Percentiles rank a stretch among this genome's conserved stretches.
phyloP scores from a whole-genome alignment of 2,797 vertebrate species.

The Cossypha caffra region DNA sequence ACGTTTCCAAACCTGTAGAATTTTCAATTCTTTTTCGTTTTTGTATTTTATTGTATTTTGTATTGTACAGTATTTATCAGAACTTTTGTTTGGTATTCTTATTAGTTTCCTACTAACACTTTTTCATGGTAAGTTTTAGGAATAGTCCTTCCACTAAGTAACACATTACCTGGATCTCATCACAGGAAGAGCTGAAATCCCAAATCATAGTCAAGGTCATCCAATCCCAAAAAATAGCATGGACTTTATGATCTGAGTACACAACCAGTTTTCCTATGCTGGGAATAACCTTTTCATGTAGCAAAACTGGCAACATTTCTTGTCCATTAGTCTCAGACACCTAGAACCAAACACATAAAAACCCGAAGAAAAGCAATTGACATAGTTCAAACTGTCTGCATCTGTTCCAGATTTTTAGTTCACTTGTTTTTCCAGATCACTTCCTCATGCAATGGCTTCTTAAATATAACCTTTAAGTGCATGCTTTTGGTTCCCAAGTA shows the following conservation, averaged over 20 bases:
- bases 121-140: background rate
- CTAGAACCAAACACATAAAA: conserved; percentile 59
- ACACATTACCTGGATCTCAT: conserved; percentile 58
- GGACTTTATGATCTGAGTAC: conserved; percentile 76
- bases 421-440: background rate
- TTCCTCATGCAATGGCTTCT: background rate
- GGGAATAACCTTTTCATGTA: conserved; percentile 68
- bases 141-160: background rate
- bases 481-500: background rate
- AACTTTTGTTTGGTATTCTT: background rate
- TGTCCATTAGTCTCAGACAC: conserved; percentile 22
- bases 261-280: conserved; percentile 67
- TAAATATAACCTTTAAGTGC: background rate
- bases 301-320: conserved; percentile 60
- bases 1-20: background rate
- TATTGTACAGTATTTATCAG: background rate
- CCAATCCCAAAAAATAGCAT: conserved; percentile 73
- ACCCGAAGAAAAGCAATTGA: background rate
- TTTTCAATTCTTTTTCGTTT: background rate
- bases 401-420: background rate
- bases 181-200: conserved; percentile 63
- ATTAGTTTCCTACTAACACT: background rate
- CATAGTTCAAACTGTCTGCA: background rate
- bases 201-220: conserved; percentile 71
- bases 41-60: background rate